A percentile compares a stretch with the other conserved stretches of the same genome.
Evolutionary conservation across 2,888 invertebrate genomes (phyloP).

Genomic region (Andrena fulva): DNA sequence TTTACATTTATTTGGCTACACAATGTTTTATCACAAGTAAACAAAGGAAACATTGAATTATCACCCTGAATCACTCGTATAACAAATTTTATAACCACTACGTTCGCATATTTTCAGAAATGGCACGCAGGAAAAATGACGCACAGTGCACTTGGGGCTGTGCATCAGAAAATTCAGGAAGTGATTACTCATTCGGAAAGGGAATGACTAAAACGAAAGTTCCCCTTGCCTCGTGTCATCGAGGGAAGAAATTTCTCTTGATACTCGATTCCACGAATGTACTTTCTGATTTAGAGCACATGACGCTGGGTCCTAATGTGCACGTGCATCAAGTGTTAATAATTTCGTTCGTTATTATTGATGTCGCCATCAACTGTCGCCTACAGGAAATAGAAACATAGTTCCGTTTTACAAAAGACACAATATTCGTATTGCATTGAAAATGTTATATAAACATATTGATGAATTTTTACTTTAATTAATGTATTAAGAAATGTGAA

Average conservation of each 20-base stretch:
- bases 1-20: no score
- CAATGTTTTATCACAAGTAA: no score
- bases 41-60: not conserved
- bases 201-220: constrained; percentile 62
- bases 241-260: constrained; percentile 69
- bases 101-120: not conserved
- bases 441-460: not conserved
- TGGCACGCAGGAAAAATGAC: constrained; percentile 2
- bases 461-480: not conserved
- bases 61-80: not conserved
- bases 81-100: not conserved
- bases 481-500: no score
- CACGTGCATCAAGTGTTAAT: constrained; percentile 47
- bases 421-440: not conserved
- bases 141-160: constrained; percentile 24
- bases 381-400: constrained; percentile 10
- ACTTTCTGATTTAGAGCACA: constrained; percentile 49
- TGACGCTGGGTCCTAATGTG: constrained; percentile 40
- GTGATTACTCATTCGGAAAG: constrained; percentile 63
- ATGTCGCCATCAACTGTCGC: not conserved
- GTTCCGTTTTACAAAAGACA: not conserved
- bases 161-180: constrained; percentile 43
- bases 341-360: constrained; percentile 39
- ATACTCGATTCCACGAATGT: constrained; percentile 66
- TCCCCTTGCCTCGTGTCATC: constrained; percentile 38